Percentiles rank a stretch among this genome's conserved stretches.
Conservation (phyloP, 2,113 vertebrate species). For the Tenebrosternarchus preto region DNA sequence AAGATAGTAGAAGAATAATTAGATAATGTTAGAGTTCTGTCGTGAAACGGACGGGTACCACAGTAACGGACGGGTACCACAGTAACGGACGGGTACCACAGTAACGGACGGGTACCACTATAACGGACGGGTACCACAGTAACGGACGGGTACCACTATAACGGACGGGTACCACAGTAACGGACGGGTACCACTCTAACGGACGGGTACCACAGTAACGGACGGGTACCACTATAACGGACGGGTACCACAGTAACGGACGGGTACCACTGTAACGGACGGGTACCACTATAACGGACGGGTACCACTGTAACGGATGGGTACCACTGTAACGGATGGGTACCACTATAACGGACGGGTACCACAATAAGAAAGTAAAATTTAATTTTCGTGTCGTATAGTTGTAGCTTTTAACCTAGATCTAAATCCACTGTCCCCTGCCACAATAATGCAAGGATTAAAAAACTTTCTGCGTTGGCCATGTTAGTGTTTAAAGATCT, state of each 20-base stretch:
- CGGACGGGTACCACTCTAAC: no score
- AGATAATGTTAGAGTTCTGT: no score
- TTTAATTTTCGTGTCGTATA: neutral
- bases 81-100: neutral
- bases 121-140: neutral
- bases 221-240: neutral
- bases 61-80: neutral
- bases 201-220: neutral
- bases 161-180: neutral
- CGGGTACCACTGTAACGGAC: neutral
- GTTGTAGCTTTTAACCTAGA: neutral
- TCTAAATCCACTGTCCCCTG: neutral
- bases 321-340: neutral
- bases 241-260: neutral
- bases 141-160: neutral
- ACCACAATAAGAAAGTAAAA: neutral
- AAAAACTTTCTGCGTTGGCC: neutral
- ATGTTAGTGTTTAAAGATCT: neutral
- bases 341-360: neutral
- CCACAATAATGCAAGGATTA: slow-evolving; percentile 5
- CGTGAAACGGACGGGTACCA: neutral
- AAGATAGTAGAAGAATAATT: slow-evolving; percentile 11
- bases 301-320: neutral
- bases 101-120: neutral
- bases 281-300: neutral